A percentile compares a stretch with the other conserved stretches of the same genome.
These are phyloP conservation scores for Stigmatopora nigra DNA, from an alignment of 2,113 vertebrate genomes.

Conservation along the genomic window DNA sequence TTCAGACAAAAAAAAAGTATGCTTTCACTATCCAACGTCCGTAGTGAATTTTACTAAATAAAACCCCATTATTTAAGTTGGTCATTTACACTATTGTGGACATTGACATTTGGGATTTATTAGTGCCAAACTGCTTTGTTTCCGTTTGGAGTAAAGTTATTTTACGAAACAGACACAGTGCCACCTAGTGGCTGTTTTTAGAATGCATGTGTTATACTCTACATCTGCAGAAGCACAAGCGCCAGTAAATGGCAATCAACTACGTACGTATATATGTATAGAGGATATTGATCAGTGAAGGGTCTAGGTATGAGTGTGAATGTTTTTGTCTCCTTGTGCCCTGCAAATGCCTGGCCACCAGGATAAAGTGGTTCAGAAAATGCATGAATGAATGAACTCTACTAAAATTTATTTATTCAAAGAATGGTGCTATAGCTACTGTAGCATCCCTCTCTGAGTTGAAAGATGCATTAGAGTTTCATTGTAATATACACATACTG, in stretches of 20 bases:
- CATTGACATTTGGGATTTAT: constrained; percentile 28
- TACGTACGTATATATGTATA: neutral
- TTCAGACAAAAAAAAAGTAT: constrained; percentile 8
- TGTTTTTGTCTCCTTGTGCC: too few relatives aligned
- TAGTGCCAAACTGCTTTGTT: constrained; percentile 26
- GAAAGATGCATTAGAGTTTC: too few relatives aligned
- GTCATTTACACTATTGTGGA: constrained; percentile 27
- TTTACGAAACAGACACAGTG: constrained; percentile 79
- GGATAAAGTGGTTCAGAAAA: too few relatives aligned
- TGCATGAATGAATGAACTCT: too few relatives aligned
- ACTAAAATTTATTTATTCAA: too few relatives aligned
- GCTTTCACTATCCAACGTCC: constrained; percentile 20
- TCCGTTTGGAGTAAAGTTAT: constrained; percentile 11
- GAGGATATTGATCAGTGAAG: too few relatives aligned
- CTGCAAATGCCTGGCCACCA: too few relatives aligned
- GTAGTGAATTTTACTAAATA: constrained; percentile 26
- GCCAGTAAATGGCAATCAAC: neutral
- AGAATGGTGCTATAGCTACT: too few relatives aligned
- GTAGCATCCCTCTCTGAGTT: too few relatives aligned
- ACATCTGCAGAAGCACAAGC: neutral
- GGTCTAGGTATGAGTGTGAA: too few relatives aligned
- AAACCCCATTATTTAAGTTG: constrained; percentile 16
- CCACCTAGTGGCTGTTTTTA: constrained; percentile 70
- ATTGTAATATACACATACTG: too few relatives aligned
- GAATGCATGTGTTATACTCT: neutral